A percentile compares a stretch with the other conserved stretches of the same genome.
Conservation (phyloP, 92 coral and sea anemone genomes). For the Scolanthus callimorphus region DNA sequence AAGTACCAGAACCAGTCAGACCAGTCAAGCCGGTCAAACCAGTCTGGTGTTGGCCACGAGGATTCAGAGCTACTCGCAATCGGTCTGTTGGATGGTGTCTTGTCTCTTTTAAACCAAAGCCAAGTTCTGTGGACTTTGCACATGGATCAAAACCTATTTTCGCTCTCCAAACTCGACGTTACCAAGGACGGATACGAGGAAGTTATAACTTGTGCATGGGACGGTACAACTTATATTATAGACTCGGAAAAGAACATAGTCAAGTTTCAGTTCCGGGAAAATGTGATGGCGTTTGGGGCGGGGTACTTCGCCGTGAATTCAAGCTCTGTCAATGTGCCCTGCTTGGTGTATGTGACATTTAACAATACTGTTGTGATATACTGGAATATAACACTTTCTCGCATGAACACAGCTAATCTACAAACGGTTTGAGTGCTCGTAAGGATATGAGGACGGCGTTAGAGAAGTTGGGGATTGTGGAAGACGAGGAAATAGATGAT, state of each 20-base stretch:
- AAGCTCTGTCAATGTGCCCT: conserved; percentile 56
- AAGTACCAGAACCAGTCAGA: conserved; percentile 12
- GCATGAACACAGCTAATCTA: conserved; percentile 58
- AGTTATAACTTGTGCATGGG: conserved; percentile 73
- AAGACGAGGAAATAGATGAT: conserved; percentile 33
- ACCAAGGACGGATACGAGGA: conserved; percentile 84
- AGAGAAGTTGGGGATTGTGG: conserved; percentile 17
- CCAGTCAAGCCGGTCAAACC: conserved; percentile 7
- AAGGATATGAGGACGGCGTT: conserved; percentile 11
- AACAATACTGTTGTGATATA: conserved; percentile 74
- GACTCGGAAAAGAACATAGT: conserved; percentile 81
- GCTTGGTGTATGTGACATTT: conserved; percentile 88
- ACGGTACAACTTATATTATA: conserved; percentile 79
- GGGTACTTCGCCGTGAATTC: conserved; percentile 59
- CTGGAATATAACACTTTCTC: conserved; percentile 59
- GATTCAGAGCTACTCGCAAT: conserved; percentile 48
- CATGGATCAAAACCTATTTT: conserved; percentile 68
- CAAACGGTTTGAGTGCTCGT: conserved; percentile 31
- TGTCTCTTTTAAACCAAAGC: conserved; percentile 57
- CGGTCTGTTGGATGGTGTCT: conserved; percentile 75
- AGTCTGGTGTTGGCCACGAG: no score
- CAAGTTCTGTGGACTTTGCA: conserved; percentile 75
- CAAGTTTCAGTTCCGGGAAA: conserved; percentile 74
- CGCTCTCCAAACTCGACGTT: conserved; percentile 83
- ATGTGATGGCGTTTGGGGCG: conserved; percentile 82